Percentiles rank a stretch among this genome's conserved stretches.
These are phyloP conservation scores for Nemotelus pantherinus DNA, from an alignment of 2,888 invertebrate genomes.

Conservation along the genomic window DNA sequence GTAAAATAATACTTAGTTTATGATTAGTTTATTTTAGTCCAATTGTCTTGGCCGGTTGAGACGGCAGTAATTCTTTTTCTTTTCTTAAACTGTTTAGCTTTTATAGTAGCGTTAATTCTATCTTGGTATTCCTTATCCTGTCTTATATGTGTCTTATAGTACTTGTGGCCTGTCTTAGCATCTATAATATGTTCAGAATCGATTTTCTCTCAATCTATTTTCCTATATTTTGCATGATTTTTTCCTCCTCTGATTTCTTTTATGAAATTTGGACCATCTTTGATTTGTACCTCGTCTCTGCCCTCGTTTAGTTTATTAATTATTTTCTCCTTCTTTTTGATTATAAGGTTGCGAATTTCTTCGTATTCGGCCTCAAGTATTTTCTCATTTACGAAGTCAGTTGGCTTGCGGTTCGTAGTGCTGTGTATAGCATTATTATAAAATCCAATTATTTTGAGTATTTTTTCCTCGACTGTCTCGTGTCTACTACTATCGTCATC, in stretches of 20 bases:
- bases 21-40: no score
- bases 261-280: constrained; percentile 33
- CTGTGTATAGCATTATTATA: constrained; percentile 16
- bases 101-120: constrained; percentile 19
- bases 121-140: constrained; percentile 31
- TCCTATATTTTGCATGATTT: constrained; percentile 38
- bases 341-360: constrained; percentile 8
- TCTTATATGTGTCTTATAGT: constrained; percentile 16
- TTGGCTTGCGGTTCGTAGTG: not conserved
- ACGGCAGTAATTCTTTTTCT: no score
- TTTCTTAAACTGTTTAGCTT: no score
- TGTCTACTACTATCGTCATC: not conserved
- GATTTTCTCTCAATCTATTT: constrained; percentile 10
- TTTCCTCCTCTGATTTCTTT: constrained; percentile 41
- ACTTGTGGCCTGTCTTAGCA: constrained; percentile 1
- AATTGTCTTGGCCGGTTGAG: no score
- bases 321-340: constrained; percentile 12
- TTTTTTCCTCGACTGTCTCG: not conserved
- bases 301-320: not conserved
- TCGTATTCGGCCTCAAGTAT: constrained; percentile 9
- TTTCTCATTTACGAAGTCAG: constrained; percentile 27
- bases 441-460: not conserved
- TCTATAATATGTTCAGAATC: constrained; percentile 36
- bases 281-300: not conserved
- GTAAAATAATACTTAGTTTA: no score